These are phyloP conservation scores for Lophura nycthemera DNA, from an alignment of 2,113 vertebrate species.

Conservation along the genomic window DNA sequence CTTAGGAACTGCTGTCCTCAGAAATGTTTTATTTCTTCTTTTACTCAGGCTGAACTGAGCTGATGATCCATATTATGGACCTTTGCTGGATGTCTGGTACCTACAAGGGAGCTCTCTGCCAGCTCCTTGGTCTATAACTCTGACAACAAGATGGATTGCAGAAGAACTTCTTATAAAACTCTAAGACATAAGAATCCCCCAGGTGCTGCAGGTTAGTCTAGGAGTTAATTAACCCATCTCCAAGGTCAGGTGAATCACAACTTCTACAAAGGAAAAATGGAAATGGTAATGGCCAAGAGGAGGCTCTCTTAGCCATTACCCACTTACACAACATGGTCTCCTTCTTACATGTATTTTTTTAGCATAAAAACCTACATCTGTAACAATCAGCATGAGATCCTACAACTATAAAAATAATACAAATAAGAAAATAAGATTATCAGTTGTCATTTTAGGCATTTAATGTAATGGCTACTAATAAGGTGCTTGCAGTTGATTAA, in stretches of 20 bases:
- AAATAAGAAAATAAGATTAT: neutral
- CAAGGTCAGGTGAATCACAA: constrained; percentile 7
- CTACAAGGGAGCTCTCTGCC: constrained; percentile 43
- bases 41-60: constrained; percentile 35
- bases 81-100: constrained; percentile 18
- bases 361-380: neutral
- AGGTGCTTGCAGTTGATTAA: neutral
- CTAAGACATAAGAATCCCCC: neutral
- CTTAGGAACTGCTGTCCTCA: neutral
- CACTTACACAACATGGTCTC: accelerated
- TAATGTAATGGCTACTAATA: neutral
- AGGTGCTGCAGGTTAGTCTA: neutral
- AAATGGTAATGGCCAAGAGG: neutral
- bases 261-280: neutral
- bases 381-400: neutral
- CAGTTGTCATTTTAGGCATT: neutral
- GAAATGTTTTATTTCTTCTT: constrained; percentile 34
- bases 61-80: constrained; percentile 35
- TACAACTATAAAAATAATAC: neutral
- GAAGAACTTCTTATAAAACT: neutral
- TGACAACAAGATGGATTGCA: constrained; percentile 36
- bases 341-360: neutral
- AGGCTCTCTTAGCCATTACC: neutral
- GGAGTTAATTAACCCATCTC: constrained; percentile 28
- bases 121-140: constrained; percentile 45